Evolutionary conservation across 1,140 invertebrate genomes (phyloP).

Genomic region (Bemisia tabaci): DNA sequence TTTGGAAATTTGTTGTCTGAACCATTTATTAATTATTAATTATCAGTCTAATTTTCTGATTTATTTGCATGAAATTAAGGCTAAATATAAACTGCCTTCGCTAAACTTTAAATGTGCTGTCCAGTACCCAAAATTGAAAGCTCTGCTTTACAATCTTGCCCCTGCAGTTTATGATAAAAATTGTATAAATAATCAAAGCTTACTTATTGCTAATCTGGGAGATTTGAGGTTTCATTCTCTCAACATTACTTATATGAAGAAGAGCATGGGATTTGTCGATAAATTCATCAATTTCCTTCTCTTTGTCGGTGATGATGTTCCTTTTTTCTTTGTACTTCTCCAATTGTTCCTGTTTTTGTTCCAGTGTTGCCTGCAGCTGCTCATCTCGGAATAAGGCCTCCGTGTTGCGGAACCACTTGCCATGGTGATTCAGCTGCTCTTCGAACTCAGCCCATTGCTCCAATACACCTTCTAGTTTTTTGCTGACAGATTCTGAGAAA

Average conservation of each 20-base stretch:
- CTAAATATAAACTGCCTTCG: no score
- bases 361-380: constrained; percentile 59
- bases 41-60: no score
- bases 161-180: no score
- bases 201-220: constrained; percentile 72
- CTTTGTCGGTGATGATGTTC: constrained; percentile 57
- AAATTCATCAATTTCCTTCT: constrained; percentile 73
- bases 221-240: constrained; percentile 72
- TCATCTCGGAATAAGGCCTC: constrained; percentile 76
- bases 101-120: no score
- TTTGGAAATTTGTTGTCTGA: no score
- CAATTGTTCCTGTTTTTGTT: constrained; percentile 67
- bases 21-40: no score
- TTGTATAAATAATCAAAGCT: no score
- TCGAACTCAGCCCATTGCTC: constrained; percentile 83
- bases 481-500: constrained; percentile 39
- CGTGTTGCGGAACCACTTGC: constrained; percentile 69
- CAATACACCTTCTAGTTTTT: constrained; percentile 55
- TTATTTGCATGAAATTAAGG: no score
- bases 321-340: constrained; percentile 54
- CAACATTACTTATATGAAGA: constrained; percentile 67
- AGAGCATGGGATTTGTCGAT: constrained; percentile 78
- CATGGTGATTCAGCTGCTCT: constrained; percentile 55
- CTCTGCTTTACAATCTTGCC: no score
- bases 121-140: no score